phyloP scores from a whole-genome alignment of 2,797 vertebrate species.

The Gallinago nigripennis region DNA sequence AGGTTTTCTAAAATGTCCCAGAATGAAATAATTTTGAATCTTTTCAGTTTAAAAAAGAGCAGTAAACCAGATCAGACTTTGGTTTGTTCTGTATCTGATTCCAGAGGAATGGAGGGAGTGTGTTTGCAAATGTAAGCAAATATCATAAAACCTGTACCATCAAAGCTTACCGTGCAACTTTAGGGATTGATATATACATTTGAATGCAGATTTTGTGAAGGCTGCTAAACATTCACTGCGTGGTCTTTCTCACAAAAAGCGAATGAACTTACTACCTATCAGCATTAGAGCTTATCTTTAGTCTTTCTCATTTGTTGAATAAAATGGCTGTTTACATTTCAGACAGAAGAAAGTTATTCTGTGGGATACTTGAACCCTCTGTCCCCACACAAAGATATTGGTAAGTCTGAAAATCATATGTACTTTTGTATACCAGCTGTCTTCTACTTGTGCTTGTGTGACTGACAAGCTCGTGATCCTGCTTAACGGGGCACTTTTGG shows the following conservation, averaged over 20 bases:
- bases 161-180: background rate
- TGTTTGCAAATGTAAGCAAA: background rate
- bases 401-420: constrained; percentile 68
- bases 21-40: background rate
- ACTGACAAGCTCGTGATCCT: background rate
- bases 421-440: background rate
- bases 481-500: background rate
- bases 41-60: background rate
- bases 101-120: background rate
- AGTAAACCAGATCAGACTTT: background rate
- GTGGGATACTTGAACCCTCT: constrained; percentile 59
- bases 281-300: background rate
- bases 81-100: background rate
- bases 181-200: background rate
- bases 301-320: constrained; percentile 34
- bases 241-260: background rate
- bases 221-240: background rate
- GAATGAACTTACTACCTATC: background rate
- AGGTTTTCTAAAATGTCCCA: background rate
- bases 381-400: constrained; percentile 73
- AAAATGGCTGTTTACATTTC: constrained; percentile 54
- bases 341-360: constrained; percentile 69
- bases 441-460: background rate
- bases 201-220: background rate
- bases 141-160: background rate